Base-by-base conservation (phyloP, 2,888 invertebrate species). In the Pyrocoelia pectoralis region DNA sequence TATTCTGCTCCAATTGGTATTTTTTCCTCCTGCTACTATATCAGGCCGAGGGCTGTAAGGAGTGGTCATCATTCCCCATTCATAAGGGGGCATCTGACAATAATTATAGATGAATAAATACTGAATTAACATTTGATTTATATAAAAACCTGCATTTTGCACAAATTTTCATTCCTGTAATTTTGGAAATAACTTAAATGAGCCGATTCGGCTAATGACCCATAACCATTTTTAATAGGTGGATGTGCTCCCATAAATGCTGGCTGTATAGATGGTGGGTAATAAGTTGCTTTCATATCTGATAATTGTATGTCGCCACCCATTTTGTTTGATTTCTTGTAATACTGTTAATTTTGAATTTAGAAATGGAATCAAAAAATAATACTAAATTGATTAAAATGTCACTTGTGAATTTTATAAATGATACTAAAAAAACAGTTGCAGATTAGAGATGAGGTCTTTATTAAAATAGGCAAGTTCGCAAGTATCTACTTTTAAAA, bases 91-190 rank as follows among this genome's bases (percentile, higher is more conserved):
- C 74, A 81, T 79, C 83, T 83, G 65, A 46, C 72, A 72, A 24
- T 3, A 24, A 24, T 3, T 24, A 24, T 6, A 24, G 3, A n/a
- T n/a, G n/a, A 40, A 13, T 43, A n/a, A n/a, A n/a, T n/a, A n/a
- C n/a, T n/a, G n/a, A n/a, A n/a, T n/a, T n/a, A n/a, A 1, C 43
- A 43, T 43, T 14, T 40, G 13, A 8, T 12, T 5, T 40, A 40
- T 4, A n/a, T 12, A 40, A 2, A 9, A 9, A 17, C 18, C 8
- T 28, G 75, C 70, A 80, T 79, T 67, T 80, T 78, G 9, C 82
- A 81, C 50, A 83, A 68, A 28, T 74, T 74, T 65, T 83, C 81
- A 70, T 82, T 81, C 62, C 82, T 74, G 65, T 81, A 83, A 50
- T 79, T 79, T 58, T 81, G 81, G 67, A 83, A 83, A 72, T 81